Percentiles rank a stretch among this genome's conserved stretches.
These are phyloP conservation scores for Petrocephalus zakoni DNA, from an alignment of 2,113 vertebrate genomes.

Conservation along the genomic window DNA sequence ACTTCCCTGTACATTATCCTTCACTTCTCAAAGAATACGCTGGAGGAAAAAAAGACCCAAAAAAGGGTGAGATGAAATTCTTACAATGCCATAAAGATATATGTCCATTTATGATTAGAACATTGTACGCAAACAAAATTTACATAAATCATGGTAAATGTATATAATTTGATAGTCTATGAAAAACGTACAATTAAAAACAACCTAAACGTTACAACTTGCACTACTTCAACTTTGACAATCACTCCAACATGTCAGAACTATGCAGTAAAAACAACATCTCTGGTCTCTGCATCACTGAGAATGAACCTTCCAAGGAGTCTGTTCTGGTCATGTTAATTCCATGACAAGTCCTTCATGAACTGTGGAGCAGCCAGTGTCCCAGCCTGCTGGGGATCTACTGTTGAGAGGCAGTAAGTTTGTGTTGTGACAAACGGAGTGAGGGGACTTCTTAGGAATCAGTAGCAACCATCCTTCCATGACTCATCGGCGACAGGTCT, in stretches of 20 bases:
- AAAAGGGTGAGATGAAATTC: not conserved
- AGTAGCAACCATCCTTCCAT: constrained; percentile 90
- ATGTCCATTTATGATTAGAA: constrained; percentile 5
- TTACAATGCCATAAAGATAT: not conserved
- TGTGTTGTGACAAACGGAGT: not conserved
- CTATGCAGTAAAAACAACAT: not conserved
- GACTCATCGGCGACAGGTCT: constrained; percentile 63
- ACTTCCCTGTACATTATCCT: not conserved
- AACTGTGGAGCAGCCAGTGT: constrained; percentile 14
- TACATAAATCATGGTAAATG: constrained; percentile 3
- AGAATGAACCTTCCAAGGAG: not conserved
- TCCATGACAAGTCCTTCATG: constrained; percentile 1
- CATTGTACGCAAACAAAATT: constrained; percentile 6
- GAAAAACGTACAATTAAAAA: constrained; percentile 6
- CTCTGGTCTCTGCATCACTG: not conserved
- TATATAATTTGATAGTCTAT: not conserved
- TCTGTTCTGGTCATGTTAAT: not conserved
- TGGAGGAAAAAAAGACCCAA: not conserved
- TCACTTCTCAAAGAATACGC: not conserved
- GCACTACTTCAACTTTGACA: constrained; percentile 4
- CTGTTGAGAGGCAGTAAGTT: constrained; percentile 25
- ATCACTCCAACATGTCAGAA: constrained; percentile 2
- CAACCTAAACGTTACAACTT: constrained; percentile 7
- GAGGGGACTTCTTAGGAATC: constrained; percentile 29
- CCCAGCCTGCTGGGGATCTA: constrained; percentile 62